Conservation (phyloP, 2,888 invertebrate species). For the Agrochola litura region DNA sequence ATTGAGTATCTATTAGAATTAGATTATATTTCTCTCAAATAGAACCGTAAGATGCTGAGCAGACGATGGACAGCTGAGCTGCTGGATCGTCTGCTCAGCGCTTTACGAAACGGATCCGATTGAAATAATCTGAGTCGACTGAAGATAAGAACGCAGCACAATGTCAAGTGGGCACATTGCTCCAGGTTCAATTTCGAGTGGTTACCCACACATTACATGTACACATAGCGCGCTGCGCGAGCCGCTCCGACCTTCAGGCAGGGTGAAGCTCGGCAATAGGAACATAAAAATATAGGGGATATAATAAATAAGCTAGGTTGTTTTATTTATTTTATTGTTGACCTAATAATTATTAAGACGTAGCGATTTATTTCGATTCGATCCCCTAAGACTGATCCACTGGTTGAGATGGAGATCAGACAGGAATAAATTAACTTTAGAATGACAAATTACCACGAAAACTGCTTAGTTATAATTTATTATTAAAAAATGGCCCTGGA, state of each 20-base stretch:
- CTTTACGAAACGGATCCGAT: background rate
- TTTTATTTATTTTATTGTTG: background rate
- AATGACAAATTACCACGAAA: background rate
- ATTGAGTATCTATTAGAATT: background rate
- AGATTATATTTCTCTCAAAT: background rate
- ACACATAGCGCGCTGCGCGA: background rate
- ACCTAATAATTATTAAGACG: background rate
- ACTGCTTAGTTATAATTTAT: background rate
- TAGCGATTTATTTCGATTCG: background rate
- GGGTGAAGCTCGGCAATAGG: background rate
- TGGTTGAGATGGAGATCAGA: background rate
- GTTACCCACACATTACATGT: background rate
- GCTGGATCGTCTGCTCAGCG: background rate
- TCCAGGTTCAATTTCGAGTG: conserved; percentile 20
- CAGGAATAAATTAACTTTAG: background rate
- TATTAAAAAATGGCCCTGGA: background rate
- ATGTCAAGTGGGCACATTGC: conserved; percentile 49
- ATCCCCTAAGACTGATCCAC: background rate
- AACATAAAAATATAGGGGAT: background rate
- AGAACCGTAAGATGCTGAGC: background rate
- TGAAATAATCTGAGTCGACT: conserved; percentile 11
- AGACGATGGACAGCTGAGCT: background rate
- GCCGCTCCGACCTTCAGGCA: conserved; percentile 5
- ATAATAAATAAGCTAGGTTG: background rate
- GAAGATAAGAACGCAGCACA: conserved; percentile 28